Percentiles rank a stretch among this genome's conserved stretches.
Conservation (phyloP, 2,888 invertebrate genomes). For the Lasioglossum leucozonium region DNA sequence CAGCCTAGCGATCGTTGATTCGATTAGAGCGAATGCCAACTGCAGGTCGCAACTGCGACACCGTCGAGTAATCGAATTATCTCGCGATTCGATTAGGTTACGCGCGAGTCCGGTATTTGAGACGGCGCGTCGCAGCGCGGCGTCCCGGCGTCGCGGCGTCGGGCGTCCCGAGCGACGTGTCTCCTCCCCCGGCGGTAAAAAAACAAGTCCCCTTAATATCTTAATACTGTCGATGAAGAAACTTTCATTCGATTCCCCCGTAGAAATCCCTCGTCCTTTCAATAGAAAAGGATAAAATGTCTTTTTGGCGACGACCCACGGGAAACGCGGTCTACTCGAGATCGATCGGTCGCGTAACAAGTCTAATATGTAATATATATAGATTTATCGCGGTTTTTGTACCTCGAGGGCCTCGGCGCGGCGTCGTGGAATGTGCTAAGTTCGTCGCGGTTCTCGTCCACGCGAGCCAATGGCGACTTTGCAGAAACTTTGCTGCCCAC, state of each 20-base stretch:
- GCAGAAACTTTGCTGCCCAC: neutral
- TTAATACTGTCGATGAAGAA: constrained; percentile 65
- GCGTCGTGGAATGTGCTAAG: constrained; percentile 52
- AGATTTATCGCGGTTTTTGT: constrained; percentile 57
- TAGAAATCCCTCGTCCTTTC: constrained; percentile 57
- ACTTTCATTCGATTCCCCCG: constrained; percentile 63
- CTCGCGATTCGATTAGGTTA: neutral
- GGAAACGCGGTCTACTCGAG: constrained; percentile 47
- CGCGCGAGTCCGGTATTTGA: neutral
- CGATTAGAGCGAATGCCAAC: neutral
- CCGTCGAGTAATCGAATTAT: neutral
- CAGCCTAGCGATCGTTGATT: neutral
- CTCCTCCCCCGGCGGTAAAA: constrained; percentile 15
- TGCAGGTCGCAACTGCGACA: too few relatives aligned
- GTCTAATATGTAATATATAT: constrained; percentile 45
- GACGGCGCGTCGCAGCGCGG: too few relatives aligned
- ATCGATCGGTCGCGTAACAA: constrained; percentile 49
- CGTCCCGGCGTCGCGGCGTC: neutral
- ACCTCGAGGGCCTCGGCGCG: constrained; percentile 56
- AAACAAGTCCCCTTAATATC: constrained; percentile 35
- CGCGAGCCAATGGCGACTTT: neutral
- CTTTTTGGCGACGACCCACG: constrained; percentile 53
- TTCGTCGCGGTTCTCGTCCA: constrained; percentile 51
- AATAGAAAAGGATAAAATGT: constrained; percentile 56
- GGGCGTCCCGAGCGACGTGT: constrained; percentile 25